Percentiles rank a stretch among this genome's conserved stretches.
These are phyloP conservation scores for Saguinus imperator DNA, from an alignment of 2,113 vertebrate species.

Conservation along the genomic window DNA sequence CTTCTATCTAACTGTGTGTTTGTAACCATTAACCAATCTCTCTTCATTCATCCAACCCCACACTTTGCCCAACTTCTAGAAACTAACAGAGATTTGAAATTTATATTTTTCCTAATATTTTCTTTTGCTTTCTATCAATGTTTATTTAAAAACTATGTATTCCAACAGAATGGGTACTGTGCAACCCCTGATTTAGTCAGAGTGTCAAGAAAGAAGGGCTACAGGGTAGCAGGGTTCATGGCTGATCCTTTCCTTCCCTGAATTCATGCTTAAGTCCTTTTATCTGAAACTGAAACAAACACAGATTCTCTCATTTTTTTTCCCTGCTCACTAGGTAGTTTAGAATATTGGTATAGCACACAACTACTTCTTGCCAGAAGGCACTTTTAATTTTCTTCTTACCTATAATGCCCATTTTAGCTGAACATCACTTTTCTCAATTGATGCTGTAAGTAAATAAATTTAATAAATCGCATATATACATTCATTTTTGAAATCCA, in stretches of 20 bases:
- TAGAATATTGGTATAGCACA: background rate
- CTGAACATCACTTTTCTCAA: background rate
- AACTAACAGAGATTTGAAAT: background rate
- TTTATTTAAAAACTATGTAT: background rate
- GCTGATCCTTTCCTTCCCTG: fast-evolving
- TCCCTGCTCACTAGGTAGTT: background rate
- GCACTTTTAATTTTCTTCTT: background rate
- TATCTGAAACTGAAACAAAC: background rate
- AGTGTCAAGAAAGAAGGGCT: background rate
- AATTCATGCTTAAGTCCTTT: background rate
- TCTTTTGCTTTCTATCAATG: background rate
- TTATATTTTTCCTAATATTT: background rate
- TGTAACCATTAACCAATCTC: background rate
- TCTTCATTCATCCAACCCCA: background rate
- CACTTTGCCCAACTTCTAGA: background rate
- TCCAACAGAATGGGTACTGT: background rate
- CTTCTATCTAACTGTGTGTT: background rate
- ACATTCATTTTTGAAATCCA: background rate
- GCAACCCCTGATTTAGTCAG: background rate
- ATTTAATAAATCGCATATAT: background rate
- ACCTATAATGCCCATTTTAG: background rate
- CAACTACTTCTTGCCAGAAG: background rate
- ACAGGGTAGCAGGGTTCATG: fast-evolving
- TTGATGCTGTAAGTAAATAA: background rate
- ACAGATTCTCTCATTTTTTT: background rate